Conservation (phyloP, 1,140 invertebrate genomes). For the Pseudomyrmex dendroicus region DNA sequence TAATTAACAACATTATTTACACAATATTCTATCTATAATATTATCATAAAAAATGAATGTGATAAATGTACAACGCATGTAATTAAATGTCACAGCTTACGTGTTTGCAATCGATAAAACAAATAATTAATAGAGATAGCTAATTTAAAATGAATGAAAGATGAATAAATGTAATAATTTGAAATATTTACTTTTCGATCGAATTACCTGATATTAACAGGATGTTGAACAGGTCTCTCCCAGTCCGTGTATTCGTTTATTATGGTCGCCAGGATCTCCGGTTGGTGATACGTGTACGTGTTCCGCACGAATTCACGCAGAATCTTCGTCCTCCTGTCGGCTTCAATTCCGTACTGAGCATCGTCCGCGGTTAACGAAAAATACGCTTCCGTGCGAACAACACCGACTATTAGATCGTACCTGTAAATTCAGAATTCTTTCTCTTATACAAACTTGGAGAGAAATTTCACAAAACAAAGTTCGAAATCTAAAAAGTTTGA, state of each 20-base stretch:
- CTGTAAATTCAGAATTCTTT: slow-evolving; percentile 78
- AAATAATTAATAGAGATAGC: neutral
- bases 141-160: neutral
- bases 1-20: too few relatives aligned
- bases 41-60: too few relatives aligned
- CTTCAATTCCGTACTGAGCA: slow-evolving; percentile 96
- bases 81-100: neutral
- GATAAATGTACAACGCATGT: too few relatives aligned
- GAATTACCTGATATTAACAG: slow-evolving; percentile 92
- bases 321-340: slow-evolving; percentile 94
- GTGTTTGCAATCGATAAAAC: neutral
- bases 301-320: slow-evolving; percentile 96
- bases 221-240: slow-evolving; percentile 96
- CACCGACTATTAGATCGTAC: slow-evolving; percentile 97
- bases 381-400: slow-evolving; percentile 94
- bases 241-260: slow-evolving; percentile 99
- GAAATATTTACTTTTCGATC: neutral
- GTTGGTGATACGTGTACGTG: slow-evolving; percentile 94
- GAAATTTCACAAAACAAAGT: too few relatives aligned
- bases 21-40: too few relatives aligned
- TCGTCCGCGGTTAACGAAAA: slow-evolving; percentile 96
- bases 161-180: neutral
- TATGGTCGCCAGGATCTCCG: slow-evolving; percentile 93
- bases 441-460: too few relatives aligned
- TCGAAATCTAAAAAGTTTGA: too few relatives aligned